These are phyloP conservation scores for Drosophila funebris DNA, from an alignment of 1,140 invertebrate genomes.

Conservation along the genomic window DNA sequence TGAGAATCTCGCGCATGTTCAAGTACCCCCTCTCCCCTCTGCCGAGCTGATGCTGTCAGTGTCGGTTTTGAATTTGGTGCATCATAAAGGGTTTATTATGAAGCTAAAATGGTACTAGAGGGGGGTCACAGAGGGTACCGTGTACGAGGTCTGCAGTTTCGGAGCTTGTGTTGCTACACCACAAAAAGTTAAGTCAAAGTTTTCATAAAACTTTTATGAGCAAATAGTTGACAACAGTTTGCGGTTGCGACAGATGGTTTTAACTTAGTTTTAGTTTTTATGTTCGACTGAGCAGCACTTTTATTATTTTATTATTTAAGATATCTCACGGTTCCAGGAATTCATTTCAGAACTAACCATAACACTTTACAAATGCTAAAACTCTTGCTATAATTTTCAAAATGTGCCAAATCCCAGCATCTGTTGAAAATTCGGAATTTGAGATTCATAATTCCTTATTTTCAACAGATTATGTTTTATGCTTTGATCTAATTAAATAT, in stretches of 20 bases:
- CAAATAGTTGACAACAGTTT: slow-evolving; percentile 39
- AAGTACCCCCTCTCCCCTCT: neutral
- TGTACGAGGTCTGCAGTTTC: too few relatives aligned
- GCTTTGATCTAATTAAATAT: too few relatives aligned
- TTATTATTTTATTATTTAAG: neutral
- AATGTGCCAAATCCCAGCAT: too few relatives aligned
- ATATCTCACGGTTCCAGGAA: too few relatives aligned
- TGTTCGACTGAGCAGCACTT: neutral
- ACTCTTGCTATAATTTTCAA: too few relatives aligned
- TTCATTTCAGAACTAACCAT: too few relatives aligned
- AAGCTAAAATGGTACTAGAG: neutral
- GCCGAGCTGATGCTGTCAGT: neutral
- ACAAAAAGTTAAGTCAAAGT: slow-evolving; percentile 29
- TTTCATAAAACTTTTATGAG: slow-evolving; percentile 36
- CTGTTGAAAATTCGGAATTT: too few relatives aligned
- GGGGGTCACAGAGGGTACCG: too few relatives aligned
- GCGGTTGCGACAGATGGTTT: slow-evolving; percentile 16
- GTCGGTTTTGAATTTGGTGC: slow-evolving; percentile 58
- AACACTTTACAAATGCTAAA: too few relatives aligned
- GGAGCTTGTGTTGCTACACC: neutral
- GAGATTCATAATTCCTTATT: too few relatives aligned
- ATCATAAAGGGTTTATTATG: slow-evolving; percentile 65
- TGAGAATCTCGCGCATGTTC: slow-evolving; percentile 33
- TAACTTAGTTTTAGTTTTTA: slow-evolving; percentile 6
- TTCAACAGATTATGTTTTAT: too few relatives aligned